phyloP scores from a whole-genome alignment of 2,888 invertebrate genomes.

The Cheilosia pagana region DNA sequence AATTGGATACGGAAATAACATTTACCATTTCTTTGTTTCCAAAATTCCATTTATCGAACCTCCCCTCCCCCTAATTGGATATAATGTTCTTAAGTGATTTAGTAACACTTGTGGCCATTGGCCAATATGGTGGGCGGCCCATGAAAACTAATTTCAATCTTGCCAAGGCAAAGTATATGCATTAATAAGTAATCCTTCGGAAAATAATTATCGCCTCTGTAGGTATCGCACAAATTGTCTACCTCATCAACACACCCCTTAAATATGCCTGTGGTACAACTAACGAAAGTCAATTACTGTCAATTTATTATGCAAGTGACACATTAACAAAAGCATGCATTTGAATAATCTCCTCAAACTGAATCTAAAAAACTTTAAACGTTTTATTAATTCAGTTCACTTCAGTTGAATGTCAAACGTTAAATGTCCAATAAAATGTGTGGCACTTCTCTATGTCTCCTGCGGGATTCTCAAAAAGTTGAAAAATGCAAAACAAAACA shows the following conservation, averaged over 20 bases:
- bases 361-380: not conserved
- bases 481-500: not conserved
- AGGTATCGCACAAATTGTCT: not conserved
- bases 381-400: not conserved
- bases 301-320: too few relatives aligned
- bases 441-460: not conserved
- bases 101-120: not conserved
- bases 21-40: not conserved
- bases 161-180: not conserved
- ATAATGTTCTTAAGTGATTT: not conserved
- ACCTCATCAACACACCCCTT: too few relatives aligned
- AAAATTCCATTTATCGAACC: not conserved
- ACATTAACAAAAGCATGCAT: not conserved
- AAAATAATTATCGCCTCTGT: not conserved
- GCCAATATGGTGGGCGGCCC: too few relatives aligned
- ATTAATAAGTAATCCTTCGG: not conserved
- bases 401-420: slow-evolving; percentile 3
- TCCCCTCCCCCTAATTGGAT: not conserved
- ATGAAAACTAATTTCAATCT: not conserved
- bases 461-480: slow-evolving; percentile 2
- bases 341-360: not conserved
- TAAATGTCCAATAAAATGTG: slow-evolving; percentile 7
- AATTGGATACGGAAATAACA: not conserved
- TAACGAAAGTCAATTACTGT: too few relatives aligned
- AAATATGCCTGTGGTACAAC: too few relatives aligned